These are phyloP conservation scores for Oreochromis aureus DNA, from an alignment of 2,113 vertebrate genomes.

Conservation along the genomic window DNA sequence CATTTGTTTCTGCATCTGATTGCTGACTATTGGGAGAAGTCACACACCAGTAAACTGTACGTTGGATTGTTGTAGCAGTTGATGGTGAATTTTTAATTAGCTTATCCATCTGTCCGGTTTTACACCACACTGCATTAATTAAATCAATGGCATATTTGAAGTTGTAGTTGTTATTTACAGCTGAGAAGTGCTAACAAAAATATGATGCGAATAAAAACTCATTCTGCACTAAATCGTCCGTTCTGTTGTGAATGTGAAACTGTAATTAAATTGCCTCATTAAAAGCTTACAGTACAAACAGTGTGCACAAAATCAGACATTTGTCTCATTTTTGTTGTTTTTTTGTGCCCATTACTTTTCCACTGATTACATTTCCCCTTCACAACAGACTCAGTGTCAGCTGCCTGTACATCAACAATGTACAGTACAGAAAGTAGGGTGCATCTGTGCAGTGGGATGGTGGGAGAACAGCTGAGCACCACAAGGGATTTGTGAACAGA, in stretches of 20 bases:
- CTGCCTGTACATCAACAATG: neutral
- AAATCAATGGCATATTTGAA: neutral
- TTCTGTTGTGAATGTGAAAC: neutral
- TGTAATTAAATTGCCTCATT: neutral
- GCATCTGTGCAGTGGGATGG: neutral
- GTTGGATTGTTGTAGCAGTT: neutral
- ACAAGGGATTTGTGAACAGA: neutral
- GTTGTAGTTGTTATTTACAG: neutral
- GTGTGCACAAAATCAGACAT: neutral
- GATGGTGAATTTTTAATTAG: neutral
- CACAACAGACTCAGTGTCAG: neutral
- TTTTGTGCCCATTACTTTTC: neutral
- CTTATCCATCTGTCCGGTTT: neutral
- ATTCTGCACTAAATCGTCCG: neutral
- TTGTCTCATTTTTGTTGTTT: fast-evolving
- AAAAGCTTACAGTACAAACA: neutral
- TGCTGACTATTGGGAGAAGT: neutral
- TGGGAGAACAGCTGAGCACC: neutral
- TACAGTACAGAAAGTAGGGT: neutral
- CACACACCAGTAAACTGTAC: neutral
- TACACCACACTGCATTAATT: neutral
- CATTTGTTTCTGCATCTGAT: neutral
- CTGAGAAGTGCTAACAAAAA: neutral
- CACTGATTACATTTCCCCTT: neutral
- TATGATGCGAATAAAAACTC: fast-evolving